phyloP scores from a whole-genome alignment of 2,797 vertebrate species.

The Spinus pinus region DNA sequence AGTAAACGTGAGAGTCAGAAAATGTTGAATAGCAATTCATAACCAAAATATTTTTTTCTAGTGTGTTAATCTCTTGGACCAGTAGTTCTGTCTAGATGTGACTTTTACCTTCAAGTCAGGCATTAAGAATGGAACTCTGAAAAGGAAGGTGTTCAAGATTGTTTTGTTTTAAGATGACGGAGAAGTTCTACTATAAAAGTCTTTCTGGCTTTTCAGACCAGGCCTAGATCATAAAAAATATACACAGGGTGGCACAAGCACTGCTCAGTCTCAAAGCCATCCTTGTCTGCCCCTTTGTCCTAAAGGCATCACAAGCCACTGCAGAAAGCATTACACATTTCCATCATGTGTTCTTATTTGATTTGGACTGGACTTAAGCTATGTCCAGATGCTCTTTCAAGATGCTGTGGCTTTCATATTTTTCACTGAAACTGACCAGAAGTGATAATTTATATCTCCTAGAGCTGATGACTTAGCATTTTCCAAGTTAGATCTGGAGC shows the following conservation, averaged over 20 bases:
- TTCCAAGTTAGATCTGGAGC: not conserved
- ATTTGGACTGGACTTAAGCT: not conserved
- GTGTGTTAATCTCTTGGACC: not conserved
- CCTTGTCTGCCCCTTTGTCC: not conserved
- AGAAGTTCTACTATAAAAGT: not conserved
- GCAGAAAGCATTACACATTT: not conserved
- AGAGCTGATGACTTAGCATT: conserved; percentile 25
- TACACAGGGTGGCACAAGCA: not conserved
- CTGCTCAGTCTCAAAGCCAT: not conserved
- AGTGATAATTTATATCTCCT: not conserved
- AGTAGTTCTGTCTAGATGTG: not conserved
- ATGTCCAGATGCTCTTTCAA: not conserved
- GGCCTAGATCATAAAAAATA: not conserved
- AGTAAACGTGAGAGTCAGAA: not conserved
- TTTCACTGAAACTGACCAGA: not conserved
- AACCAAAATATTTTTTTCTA: not conserved
- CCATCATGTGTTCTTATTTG: not conserved
- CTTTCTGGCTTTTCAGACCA: not conserved
- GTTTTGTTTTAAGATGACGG: not conserved
- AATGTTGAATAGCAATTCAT: not conserved
- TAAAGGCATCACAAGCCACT: not conserved
- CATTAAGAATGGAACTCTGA: not conserved
- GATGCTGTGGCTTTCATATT: conserved; percentile 1
- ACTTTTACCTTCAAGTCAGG: not conserved
- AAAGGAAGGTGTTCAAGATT: not conserved